A percentile compares a stretch with the other conserved stretches of the same genome.
These are phyloP conservation scores for Corythoichthys haematopterus DNA, from an alignment of 2,113 vertebrate genomes.

Conservation along the genomic window DNA sequence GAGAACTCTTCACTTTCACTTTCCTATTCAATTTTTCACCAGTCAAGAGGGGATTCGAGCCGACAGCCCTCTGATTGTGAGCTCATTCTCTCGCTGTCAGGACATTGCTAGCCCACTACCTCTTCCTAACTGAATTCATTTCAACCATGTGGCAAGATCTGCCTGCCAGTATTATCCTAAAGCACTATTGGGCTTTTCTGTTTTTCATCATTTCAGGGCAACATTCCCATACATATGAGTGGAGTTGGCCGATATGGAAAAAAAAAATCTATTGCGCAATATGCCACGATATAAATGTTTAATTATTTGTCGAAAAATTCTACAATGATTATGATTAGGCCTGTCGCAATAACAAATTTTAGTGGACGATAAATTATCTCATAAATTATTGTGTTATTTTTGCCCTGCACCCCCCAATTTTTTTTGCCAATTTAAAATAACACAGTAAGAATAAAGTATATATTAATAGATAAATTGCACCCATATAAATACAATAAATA, in stretches of 20 bases:
- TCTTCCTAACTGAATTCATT: conserved; percentile 36
- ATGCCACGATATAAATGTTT: too few relatives aligned
- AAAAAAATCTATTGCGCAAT: too few relatives aligned
- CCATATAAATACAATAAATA: too few relatives aligned
- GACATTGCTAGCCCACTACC: conserved; percentile 12
- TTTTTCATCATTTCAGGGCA: conserved; percentile 3
- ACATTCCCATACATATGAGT: conserved; percentile 2
- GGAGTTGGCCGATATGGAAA: neutral
- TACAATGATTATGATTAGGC: too few relatives aligned
- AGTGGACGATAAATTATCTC: too few relatives aligned
- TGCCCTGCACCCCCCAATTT: too few relatives aligned
- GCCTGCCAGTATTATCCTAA: neutral
- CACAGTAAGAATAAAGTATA: too few relatives aligned
- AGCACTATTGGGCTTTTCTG: conserved; percentile 5
- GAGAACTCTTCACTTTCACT: conserved; percentile 46
- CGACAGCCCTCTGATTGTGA: conserved; percentile 45
- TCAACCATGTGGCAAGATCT: conserved; percentile 7
- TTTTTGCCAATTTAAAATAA: too few relatives aligned
- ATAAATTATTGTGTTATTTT: too few relatives aligned
- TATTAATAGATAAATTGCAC: too few relatives aligned
- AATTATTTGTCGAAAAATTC: too few relatives aligned
- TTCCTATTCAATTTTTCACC: conserved; percentile 35
- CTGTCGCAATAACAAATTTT: too few relatives aligned
- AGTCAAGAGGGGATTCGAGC: conserved; percentile 44
- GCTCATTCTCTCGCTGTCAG: conserved; percentile 42